These are phyloP conservation scores for Distichodus sexfasciatus DNA, from an alignment of 2,797 vertebrate genomes.

Conservation along the genomic window DNA sequence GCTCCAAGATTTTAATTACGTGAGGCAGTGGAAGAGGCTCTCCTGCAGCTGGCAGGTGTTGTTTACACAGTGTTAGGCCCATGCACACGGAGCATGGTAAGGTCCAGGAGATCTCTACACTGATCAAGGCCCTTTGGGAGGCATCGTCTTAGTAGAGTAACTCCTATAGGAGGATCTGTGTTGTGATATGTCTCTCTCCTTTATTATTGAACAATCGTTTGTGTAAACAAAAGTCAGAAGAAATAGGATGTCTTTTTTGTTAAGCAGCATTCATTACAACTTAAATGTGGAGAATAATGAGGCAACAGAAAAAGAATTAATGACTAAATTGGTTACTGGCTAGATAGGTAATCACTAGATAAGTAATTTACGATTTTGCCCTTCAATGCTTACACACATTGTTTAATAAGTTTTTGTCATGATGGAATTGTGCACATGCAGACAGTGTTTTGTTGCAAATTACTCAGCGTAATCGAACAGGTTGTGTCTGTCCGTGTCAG, in stretches of 20 bases:
- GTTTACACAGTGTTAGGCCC: slow-evolving; percentile 9
- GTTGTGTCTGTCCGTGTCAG: slow-evolving; percentile 22
- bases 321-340: background rate
- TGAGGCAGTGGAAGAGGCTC: background rate
- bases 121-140: slow-evolving; percentile 1
- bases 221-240: background rate
- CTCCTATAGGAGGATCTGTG: background rate
- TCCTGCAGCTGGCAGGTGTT: slow-evolving; percentile 18
- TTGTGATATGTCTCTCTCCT: background rate
- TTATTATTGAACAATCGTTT: slow-evolving; percentile 14
- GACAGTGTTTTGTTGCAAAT: slow-evolving; percentile 21
- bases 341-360: no score
- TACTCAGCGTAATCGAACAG: slow-evolving; percentile 5
- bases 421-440: background rate
- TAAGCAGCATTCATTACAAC: slow-evolving; percentile 3
- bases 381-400: no score
- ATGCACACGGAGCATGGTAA: background rate
- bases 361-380: no score
- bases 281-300: background rate
- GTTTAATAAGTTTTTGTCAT: no score
- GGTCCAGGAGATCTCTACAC: slow-evolving; percentile 5
- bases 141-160: background rate
- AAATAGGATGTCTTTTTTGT: background rate
- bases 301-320: background rate
- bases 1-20: background rate